These are phyloP conservation scores for Natrix natrix DNA, from an alignment of 2,797 vertebrate genomes.

Conservation along the genomic window DNA sequence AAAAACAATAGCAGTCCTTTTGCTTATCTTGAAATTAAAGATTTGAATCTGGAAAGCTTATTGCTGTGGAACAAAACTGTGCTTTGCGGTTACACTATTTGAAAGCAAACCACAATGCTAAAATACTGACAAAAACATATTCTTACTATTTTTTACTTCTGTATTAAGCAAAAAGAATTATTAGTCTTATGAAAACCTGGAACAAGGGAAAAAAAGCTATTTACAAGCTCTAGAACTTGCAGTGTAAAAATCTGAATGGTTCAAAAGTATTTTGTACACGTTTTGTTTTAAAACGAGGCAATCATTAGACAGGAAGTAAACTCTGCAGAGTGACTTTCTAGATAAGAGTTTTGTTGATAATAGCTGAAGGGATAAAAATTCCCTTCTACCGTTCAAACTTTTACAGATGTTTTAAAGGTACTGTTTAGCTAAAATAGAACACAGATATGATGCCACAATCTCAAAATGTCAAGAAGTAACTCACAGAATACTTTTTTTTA, in stretches of 20 bases:
- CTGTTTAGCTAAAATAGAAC: not conserved
- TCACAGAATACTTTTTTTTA: not conserved
- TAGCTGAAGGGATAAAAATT: not conserved
- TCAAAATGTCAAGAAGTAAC: not conserved
- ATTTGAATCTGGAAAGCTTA: slow-evolving; percentile 22
- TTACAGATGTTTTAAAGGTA: not conserved
- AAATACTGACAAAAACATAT: slow-evolving; percentile 50
- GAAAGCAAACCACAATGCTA: slow-evolving; percentile 31
- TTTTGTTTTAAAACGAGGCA: not conserved
- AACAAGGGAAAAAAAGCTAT: slow-evolving; percentile 32
- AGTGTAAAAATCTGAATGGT: not conserved
- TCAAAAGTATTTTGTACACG: not conserved
- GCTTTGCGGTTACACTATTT: slow-evolving; percentile 15
- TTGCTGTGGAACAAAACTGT: slow-evolving; percentile 26
- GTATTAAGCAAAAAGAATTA: slow-evolving; percentile 53
- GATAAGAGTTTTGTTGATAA: not conserved
- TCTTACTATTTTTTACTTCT: slow-evolving; percentile 61
- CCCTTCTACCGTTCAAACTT: not conserved
- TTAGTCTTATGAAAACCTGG: slow-evolving; percentile 55
- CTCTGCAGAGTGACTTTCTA: not conserved
- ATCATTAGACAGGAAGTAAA: not conserved
- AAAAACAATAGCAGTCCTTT: not conserved
- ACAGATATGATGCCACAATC: not conserved
- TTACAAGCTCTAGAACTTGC: slow-evolving; percentile 52
- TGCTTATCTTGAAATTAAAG: not conserved